Conservation (phyloP, 2,113 vertebrate genomes). For the Dasyornis broadbenti region DNA sequence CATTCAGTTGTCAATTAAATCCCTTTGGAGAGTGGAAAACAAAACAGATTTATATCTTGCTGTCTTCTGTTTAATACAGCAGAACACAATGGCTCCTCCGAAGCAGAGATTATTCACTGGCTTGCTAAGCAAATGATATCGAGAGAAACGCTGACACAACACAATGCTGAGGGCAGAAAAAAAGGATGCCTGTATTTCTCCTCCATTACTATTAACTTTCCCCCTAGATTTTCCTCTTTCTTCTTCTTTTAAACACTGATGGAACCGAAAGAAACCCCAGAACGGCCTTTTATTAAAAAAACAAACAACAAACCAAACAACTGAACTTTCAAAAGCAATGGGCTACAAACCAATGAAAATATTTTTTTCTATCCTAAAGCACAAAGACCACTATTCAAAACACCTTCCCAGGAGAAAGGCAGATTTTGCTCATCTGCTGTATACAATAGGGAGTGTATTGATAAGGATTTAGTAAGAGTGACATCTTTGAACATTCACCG, state of each 20-base stretch:
- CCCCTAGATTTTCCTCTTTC: background rate
- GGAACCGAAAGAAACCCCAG: background rate
- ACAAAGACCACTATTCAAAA: background rate
- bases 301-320: background rate
- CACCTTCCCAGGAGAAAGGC: background rate
- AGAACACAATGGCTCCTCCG: background rate
- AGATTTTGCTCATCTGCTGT: background rate
- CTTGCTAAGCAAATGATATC: background rate
- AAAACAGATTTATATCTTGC: background rate
- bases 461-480: background rate
- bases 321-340: background rate
- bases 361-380: background rate
- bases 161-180: background rate
- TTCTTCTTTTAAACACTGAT: background rate
- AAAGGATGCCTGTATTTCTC: background rate
- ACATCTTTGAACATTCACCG: background rate
- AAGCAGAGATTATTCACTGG: background rate
- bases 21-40: background rate
- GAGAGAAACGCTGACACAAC: background rate
- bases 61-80: background rate
- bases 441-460: background rate
- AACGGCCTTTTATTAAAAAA: background rate
- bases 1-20: background rate
- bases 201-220: background rate
- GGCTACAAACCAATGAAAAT: background rate